Conservation (phyloP, 30 jellyfish, hydroid and myxozoan species). For the Cassiopea xamachana region DNA sequence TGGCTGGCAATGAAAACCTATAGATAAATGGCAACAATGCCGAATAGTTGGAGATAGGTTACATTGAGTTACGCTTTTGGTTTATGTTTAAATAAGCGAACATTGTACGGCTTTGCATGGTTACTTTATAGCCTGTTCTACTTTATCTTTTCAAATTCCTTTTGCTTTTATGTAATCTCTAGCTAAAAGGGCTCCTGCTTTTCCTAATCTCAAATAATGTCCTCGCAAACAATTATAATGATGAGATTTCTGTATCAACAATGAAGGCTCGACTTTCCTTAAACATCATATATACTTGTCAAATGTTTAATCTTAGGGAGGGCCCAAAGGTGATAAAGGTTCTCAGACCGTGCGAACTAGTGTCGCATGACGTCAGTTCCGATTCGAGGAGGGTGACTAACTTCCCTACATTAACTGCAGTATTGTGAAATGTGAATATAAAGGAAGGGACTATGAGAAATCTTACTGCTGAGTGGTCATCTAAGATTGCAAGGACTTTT, state of each 20-base stretch:
- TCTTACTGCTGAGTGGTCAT: too few relatives aligned
- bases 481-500: too few relatives aligned
- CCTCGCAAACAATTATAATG: conserved; percentile 56
- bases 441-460: too few relatives aligned
- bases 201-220: conserved; percentile 49
- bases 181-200: conserved; percentile 40
- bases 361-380: not conserved
- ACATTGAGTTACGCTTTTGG: conserved; percentile 35
- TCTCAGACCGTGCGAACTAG: conserved; percentile 32
- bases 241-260: conserved; percentile 47
- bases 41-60: conserved; percentile 38
- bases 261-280: conserved; percentile 55
- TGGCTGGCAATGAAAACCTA: not conserved
- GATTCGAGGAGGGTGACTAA: not conserved
- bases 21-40: conserved; percentile 7
- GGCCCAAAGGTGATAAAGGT: conserved; percentile 34
- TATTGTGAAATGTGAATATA: too few relatives aligned
- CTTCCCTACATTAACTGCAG: not conserved
- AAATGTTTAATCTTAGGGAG: conserved; percentile 52
- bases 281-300: conserved; percentile 48
- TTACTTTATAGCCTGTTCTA: conserved; percentile 23
- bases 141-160: conserved; percentile 64
- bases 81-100: conserved; percentile 36
- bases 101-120: conserved; percentile 33
- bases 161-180: conserved; percentile 46